Evolutionary conservation across 2,113 vertebrate species (phyloP), one percentile per base, ranked within the genome.

Genomic region (Pangasianodon gigas): DNA sequence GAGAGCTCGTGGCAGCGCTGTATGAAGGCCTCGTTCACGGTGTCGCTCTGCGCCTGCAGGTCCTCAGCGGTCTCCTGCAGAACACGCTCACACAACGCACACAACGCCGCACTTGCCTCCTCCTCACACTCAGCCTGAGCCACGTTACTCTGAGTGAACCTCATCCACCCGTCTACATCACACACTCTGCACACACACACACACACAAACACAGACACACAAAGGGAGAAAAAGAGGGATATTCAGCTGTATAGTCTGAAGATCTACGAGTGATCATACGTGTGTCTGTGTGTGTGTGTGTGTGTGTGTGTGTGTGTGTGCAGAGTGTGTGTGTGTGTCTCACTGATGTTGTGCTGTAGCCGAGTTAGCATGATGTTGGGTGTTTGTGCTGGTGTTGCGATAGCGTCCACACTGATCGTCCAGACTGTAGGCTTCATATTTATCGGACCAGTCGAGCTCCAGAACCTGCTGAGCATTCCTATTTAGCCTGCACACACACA

Each of bases 401-500:
- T 96, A 97, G 89, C 91, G 83, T 0, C 96, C 91, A 32, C 97
- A 97, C 56, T 92, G 92, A 1, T 97, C 95, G 0, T 99, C 98
- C 0, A 96, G 92, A 92, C 92, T 94, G 90, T 97, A 98, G 0
- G 98, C 94, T 87, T 97, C 94, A 0, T 96, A 92, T 89, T 98
- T 99, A 91, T 99, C 97, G 0, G 97, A 98, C 97, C 97, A 98
- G 94, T 97, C 97, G 90, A 93, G 91, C 93, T 99, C 98, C 3
- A 98, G 95, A 0, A 90, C 87, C 91, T 97, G 95, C 93, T 99
- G 98, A 5, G 95, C 94, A 0, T 97, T 95, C 26, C 94, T 92
- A 90, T 98, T 98, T 92, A 95, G 87, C 89, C 98, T 99, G 89
- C 3, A 90, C 10, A 90, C n/a, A 91, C 32, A 91, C 18, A 80